A percentile compares a stretch with the other conserved stretches of the same genome.
phyloP scores from a whole-genome alignment of 2,888 invertebrate genomes.

The Cabera pusaria region DNA sequence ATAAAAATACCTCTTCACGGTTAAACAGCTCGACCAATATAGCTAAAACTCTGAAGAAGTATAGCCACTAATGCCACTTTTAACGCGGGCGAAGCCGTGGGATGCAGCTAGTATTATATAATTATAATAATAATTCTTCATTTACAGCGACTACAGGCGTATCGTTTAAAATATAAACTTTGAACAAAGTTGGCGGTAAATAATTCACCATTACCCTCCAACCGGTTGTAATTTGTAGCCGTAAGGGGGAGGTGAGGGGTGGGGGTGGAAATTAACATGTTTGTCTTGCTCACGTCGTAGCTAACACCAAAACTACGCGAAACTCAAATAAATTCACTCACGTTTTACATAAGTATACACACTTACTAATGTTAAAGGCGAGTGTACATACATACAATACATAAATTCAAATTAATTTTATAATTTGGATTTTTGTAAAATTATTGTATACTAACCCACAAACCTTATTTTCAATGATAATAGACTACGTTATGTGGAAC shows the following conservation, averaged over 20 bases:
- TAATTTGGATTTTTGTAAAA: no score
- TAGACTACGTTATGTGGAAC: no score
- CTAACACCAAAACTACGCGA: conserved; percentile 75
- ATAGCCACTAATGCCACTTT: no score
- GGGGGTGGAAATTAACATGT: conserved; percentile 77
- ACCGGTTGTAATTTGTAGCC: conserved; percentile 33
- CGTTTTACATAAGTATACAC: conserved; percentile 75
- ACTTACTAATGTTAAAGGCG: conserved; percentile 62
- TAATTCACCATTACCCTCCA: conserved; percentile 48
- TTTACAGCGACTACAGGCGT: conserved; percentile 9
- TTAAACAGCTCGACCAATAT: no score
- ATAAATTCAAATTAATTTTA: no score
- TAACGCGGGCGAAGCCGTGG: no score
- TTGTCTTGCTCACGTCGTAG: conserved; percentile 81
- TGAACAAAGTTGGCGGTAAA: conserved; percentile 57
- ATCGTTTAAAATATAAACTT: conserved; percentile 61
- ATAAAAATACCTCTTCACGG: no score
- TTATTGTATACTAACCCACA: no score
- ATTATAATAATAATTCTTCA: no score
- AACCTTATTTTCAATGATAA: no score
- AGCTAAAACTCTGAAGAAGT: background rate
- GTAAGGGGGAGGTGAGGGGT: conserved; percentile 35
- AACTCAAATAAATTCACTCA: conserved; percentile 80
- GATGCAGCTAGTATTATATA: no score
- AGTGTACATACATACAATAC: no score